Evolutionary conservation across 2,888 invertebrate genomes (phyloP).

Genomic region (Mythimna lalbum): DNA sequence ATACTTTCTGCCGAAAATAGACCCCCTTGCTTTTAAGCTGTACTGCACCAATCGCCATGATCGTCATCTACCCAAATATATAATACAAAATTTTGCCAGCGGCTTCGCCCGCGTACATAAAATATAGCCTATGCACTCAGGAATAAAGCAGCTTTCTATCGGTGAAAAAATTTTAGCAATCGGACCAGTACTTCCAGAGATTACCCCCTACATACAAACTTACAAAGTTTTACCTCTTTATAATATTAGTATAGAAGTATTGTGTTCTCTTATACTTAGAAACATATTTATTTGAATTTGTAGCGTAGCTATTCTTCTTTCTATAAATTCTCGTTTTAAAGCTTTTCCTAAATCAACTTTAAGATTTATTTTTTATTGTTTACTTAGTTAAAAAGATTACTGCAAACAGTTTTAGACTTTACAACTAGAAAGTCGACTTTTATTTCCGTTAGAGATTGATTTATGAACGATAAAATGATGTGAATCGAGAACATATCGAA

Average conservation of each 20-base stretch:
- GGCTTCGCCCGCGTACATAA: too few relatives aligned
- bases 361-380: constrained; percentile 16
- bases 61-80: background rate
- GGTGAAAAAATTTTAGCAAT: too few relatives aligned
- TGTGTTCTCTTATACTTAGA: background rate
- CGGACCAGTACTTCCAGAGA: too few relatives aligned
- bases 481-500: constrained; percentile 63
- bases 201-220: too few relatives aligned
- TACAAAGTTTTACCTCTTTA: too few relatives aligned
- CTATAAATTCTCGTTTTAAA: background rate
- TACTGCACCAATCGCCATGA: too few relatives aligned
- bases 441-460: constrained; percentile 55
- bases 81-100: too few relatives aligned
- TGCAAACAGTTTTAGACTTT: constrained; percentile 43
- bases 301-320: background rate
- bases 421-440: constrained; percentile 60
- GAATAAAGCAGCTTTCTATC: too few relatives aligned
- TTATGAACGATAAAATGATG: constrained; percentile 52
- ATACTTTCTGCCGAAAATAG: too few relatives aligned
- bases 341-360: background rate
- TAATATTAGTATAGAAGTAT: too few relatives aligned
- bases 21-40: background rate
- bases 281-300: background rate
- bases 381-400: constrained; percentile 26
- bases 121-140: too few relatives aligned